These are phyloP conservation scores for Mesochorus sp. DNA, from an alignment of 2,888 invertebrate species.

Conservation along the genomic window DNA sequence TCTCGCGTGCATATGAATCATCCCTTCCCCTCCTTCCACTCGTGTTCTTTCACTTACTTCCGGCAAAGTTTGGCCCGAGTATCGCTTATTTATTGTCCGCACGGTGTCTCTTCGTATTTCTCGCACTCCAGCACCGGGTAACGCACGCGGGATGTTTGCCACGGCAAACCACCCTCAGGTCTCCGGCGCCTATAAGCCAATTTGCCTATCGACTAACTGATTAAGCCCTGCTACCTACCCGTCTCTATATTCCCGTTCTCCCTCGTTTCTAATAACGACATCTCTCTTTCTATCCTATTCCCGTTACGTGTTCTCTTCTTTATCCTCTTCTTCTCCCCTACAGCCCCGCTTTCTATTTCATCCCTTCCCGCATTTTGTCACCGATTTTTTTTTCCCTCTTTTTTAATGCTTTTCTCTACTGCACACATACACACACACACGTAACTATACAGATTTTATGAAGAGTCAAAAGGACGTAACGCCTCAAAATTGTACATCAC, in stretches of 20 bases:
- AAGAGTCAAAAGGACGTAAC: background rate
- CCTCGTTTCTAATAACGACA: slow-evolving; percentile 23
- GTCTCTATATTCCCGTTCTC: slow-evolving; percentile 53
- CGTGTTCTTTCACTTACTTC: background rate
- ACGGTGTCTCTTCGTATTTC: slow-evolving; percentile 37
- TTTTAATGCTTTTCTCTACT: background rate
- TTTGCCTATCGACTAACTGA: slow-evolving; percentile 82
- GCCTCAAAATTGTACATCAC: background rate
- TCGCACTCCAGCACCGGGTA: slow-evolving; percentile 49
- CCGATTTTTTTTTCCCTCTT: background rate
- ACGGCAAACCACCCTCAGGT: slow-evolving; percentile 75
- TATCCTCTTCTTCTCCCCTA: slow-evolving; percentile 12
- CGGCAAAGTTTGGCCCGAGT: background rate
- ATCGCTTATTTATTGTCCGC: slow-evolving; percentile 9
- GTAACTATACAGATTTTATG: background rate
- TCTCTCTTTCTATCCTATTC: slow-evolving; percentile 36
- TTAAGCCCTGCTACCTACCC: slow-evolving; percentile 77
- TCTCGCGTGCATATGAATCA: background rate
- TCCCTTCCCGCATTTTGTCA: background rate
- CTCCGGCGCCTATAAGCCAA: slow-evolving; percentile 80
- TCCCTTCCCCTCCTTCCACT: background rate
- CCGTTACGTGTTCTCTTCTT: background rate
- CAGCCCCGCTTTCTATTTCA: slow-evolving; percentile 9
- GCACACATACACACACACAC: background rate
- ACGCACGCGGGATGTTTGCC: slow-evolving; percentile 65